These are phyloP conservation scores for Neoscelio sp. DNA, from an alignment of 2,888 invertebrate genomes.

Conservation along the genomic window DNA sequence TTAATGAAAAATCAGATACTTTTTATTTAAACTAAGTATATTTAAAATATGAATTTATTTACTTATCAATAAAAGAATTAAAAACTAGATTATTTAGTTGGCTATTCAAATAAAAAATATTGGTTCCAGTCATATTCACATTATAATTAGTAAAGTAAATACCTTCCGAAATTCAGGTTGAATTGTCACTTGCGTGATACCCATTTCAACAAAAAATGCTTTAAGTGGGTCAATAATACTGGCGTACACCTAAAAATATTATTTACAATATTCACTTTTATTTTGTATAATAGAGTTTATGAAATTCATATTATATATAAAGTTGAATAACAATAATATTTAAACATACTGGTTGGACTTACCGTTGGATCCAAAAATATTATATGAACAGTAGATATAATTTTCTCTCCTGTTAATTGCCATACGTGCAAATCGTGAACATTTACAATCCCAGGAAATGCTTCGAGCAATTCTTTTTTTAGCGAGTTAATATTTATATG, in stretches of 20 bases:
- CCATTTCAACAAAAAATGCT: conserved; percentile 91
- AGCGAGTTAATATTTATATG: conserved; percentile 91
- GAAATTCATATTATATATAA: too few relatives aligned
- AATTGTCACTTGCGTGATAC: conserved; percentile 92
- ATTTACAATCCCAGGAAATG: conserved; percentile 88
- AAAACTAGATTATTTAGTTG: conserved; percentile 2
- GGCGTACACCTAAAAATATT: conserved; percentile 83
- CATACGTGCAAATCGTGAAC: conserved; percentile 96
- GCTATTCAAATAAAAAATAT: neutral
- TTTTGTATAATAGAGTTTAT: too few relatives aligned
- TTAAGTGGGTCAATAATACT: conserved; percentile 86
- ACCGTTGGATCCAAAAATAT: conserved; percentile 88
- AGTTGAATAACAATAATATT: neutral
- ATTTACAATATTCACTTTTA: conserved; percentile 10
- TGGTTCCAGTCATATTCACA: too few relatives aligned
- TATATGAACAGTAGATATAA: conserved; percentile 94
- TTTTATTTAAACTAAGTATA: neutral
- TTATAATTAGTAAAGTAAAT: conserved; percentile 35
- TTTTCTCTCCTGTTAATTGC: conserved; percentile 91
- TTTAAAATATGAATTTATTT: neutral
- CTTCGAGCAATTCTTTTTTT: conserved; percentile 86
- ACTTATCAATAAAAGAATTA: neutral
- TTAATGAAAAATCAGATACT: conserved; percentile 8
- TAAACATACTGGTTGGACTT: conserved; percentile 55
- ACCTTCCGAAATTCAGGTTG: conserved; percentile 91